phyloP scores from a whole-genome alignment of 2,797 vertebrate species.

The Pseudocheirus occidentalis region DNA sequence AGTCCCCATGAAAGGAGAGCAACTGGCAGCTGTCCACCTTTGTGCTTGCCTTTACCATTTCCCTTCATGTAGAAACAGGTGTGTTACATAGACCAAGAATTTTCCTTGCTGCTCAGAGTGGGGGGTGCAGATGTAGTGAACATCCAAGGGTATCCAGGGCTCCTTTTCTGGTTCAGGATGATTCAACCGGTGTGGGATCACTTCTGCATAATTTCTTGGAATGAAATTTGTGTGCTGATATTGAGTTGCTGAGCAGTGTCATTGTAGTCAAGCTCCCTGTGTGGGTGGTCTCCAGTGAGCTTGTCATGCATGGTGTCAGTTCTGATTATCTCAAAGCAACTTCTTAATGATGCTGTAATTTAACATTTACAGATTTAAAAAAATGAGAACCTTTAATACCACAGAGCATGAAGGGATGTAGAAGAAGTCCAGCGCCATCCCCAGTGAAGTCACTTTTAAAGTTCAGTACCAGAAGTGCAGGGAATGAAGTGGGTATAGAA shows the following conservation, averaged over 20 bases:
- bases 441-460: background rate
- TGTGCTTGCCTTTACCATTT: background rate
- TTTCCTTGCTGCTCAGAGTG: background rate
- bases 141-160: background rate
- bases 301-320: constrained; percentile 49
- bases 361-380: constrained; percentile 74
- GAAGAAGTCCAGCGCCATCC: background rate
- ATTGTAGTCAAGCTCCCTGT: constrained; percentile 66
- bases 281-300: constrained; percentile 63
- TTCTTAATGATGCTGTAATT: constrained; percentile 74
- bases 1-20: constrained; percentile 1
- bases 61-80: background rate
- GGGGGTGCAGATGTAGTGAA: background rate
- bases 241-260: constrained; percentile 70
- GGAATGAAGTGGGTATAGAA: background rate
- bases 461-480: background rate
- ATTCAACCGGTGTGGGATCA: constrained; percentile 74
- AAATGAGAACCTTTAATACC: constrained; percentile 77
- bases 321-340: constrained; percentile 75
- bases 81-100: background rate
- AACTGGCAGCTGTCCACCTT: background rate
- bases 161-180: constrained; percentile 64
- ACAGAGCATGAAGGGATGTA: constrained; percentile 41
- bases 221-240: constrained; percentile 72
- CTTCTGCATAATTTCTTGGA: constrained; percentile 75